phyloP scores from a whole-genome alignment of 2,888 invertebrate species.

The Cryptophagus acutangulus region DNA sequence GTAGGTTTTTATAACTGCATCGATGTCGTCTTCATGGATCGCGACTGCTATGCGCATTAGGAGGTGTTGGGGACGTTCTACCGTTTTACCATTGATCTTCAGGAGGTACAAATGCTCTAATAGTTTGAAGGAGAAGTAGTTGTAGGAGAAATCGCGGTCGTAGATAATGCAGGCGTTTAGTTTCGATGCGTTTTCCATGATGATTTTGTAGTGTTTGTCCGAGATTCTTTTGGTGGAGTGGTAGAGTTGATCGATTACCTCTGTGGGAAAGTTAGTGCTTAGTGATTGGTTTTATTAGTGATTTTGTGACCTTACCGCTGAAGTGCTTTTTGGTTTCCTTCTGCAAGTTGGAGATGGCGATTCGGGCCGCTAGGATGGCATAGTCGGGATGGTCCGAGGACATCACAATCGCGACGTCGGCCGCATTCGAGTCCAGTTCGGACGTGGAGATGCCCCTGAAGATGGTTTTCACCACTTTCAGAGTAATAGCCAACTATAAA shows the following conservation, averaged over 20 bases:
- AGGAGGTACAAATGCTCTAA: slow-evolving; percentile 91
- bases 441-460: slow-evolving; percentile 96
- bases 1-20: slow-evolving; percentile 90
- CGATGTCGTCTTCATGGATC: slow-evolving; percentile 93
- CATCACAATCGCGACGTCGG: slow-evolving; percentile 98
- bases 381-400: slow-evolving; percentile 97
- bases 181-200: slow-evolving; percentile 80
- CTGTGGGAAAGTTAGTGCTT: slow-evolving; percentile 57
- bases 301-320: slow-evolving; percentile 59
- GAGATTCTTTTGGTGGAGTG: too few species aligned
- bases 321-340: slow-evolving; percentile 96
- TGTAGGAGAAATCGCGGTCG: slow-evolving; percentile 93
- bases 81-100: slow-evolving; percentile 87
- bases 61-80: slow-evolving; percentile 97
- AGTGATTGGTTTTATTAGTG: too few species aligned
- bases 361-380: slow-evolving; percentile 73
- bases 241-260: slow-evolving; percentile 85
- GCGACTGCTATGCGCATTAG: slow-evolving; percentile 96
- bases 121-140: slow-evolving; percentile 99
- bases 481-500: slow-evolving; percentile 58
- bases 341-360: slow-evolving; percentile 95
- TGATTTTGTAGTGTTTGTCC: slow-evolving; percentile 71
- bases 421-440: slow-evolving; percentile 95
- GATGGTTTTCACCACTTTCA: slow-evolving; percentile 90
- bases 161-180: slow-evolving; percentile 95